phyloP scores from a whole-genome alignment of 2,113 vertebrate genomes.

The Oceanites oceanicus region DNA sequence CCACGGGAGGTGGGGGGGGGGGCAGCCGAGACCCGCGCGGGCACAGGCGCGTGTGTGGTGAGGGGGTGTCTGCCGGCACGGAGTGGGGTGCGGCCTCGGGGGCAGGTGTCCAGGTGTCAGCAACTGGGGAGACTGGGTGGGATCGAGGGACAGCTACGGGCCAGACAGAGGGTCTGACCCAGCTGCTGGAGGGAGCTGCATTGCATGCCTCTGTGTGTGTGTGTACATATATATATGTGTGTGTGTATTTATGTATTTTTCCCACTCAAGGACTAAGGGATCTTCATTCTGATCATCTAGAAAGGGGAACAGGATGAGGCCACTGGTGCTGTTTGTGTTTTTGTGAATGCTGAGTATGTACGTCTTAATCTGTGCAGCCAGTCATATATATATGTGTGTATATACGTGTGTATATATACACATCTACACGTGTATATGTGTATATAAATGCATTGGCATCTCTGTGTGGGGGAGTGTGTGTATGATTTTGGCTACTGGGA shows the following conservation, averaged over 20 bases:
- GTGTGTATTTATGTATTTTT: too few species aligned
- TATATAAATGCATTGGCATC: too few species aligned
- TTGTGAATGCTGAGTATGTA: background rate
- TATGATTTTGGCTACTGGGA: background rate
- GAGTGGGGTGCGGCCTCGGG: background rate
- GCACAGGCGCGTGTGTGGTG: background rate
- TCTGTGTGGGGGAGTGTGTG: background rate
- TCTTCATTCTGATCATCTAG: background rate
- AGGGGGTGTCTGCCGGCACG: background rate
- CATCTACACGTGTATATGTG: too few species aligned
- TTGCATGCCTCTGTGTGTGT: too few species aligned
- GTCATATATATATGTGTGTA: too few species aligned
- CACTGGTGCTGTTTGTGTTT: background rate
- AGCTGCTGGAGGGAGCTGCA: background rate
- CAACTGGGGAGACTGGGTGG: background rate
- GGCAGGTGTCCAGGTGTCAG: too few species aligned
- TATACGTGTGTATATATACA: too few species aligned
- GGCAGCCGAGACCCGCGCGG: background rate
- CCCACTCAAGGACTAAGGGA: background rate
- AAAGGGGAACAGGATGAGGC: background rate
- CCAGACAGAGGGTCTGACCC: background rate
- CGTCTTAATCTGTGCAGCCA: background rate
- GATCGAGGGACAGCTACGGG: too few species aligned
- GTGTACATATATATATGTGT: too few species aligned
- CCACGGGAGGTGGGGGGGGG: background rate